Evolutionary conservation across 2,113 vertebrate genomes (phyloP).

Genomic region (Asarcornis scutulata): DNA sequence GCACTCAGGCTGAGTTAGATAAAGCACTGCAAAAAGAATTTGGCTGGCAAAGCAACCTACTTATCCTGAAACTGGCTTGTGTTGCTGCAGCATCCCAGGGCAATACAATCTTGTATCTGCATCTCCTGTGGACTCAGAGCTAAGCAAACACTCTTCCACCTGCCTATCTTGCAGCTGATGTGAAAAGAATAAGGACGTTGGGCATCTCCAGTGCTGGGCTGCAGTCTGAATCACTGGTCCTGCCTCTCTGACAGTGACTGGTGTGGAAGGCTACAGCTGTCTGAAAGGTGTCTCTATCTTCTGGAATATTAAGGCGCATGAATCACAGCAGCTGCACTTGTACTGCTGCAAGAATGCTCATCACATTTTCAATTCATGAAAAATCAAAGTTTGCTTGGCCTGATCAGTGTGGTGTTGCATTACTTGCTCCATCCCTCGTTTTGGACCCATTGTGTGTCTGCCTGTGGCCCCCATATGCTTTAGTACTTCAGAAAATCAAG

Average conservation of each 20-base stretch:
- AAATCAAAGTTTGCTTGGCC: neutral
- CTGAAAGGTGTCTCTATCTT: neutral
- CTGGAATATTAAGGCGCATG: neutral
- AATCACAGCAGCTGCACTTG: neutral
- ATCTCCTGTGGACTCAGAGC: neutral
- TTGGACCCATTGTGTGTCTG: neutral
- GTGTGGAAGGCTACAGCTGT: neutral
- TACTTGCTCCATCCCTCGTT: neutral
- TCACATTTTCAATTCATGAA: too few relatives aligned
- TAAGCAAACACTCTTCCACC: neutral
- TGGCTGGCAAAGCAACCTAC: neutral
- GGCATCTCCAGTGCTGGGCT: neutral
- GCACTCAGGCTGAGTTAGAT: neutral
- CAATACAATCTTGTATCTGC: neutral
- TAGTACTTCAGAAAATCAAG: conserved; percentile 15
- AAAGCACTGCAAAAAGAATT: neutral
- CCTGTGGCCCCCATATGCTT: neutral
- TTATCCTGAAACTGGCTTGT: neutral
- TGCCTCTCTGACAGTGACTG: neutral
- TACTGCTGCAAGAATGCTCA: neutral
- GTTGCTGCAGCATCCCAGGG: neutral
- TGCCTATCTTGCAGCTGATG: neutral
- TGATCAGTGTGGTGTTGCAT: neutral
- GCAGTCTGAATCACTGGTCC: neutral
- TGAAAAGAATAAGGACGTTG: neutral